These are phyloP conservation scores for Aspidiotus rigidus DNA, from an alignment of 2,888 invertebrate species.

Conservation along the genomic window DNA sequence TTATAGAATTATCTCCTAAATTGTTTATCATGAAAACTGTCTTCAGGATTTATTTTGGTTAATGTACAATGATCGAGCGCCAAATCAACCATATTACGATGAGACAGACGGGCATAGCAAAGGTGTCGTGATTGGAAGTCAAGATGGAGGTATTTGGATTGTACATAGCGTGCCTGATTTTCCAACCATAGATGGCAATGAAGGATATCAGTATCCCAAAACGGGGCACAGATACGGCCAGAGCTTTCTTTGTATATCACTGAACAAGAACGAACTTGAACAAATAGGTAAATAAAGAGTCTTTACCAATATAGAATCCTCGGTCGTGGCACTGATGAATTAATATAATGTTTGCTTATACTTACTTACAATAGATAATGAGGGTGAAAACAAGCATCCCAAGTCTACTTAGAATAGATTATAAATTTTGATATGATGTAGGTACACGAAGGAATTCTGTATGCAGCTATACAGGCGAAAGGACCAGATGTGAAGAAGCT, in stretches of 20 bases:
- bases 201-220: constrained; percentile 57
- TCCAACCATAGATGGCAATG: constrained; percentile 51
- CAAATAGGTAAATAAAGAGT: constrained; percentile 51
- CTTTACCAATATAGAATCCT: too few species aligned
- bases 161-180: constrained; percentile 87
- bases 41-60: constrained; percentile 45
- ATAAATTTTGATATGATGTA: too few species aligned
- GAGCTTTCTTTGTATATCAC: constrained; percentile 74
- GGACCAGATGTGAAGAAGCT: too few species aligned
- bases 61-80: constrained; percentile 82
- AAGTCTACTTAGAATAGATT: too few species aligned
- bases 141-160: constrained; percentile 72
- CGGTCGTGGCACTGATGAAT: too few species aligned
- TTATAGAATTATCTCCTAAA: too few species aligned
- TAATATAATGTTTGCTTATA: too few species aligned
- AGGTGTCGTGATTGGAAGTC: constrained; percentile 69
- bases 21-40: too few species aligned
- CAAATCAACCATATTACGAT: constrained; percentile 49
- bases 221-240: constrained; percentile 73
- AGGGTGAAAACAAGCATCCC: too few species aligned
- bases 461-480: too few species aligned
- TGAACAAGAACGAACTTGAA: constrained; percentile 57
- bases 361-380: too few species aligned
- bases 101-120: constrained; percentile 73
- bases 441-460: too few species aligned